A percentile compares a stretch with the other conserved stretches of the same genome.
phyloP scores from a whole-genome alignment of 2,113 vertebrate genomes.

The Sinosuthora webbiana region DNA sequence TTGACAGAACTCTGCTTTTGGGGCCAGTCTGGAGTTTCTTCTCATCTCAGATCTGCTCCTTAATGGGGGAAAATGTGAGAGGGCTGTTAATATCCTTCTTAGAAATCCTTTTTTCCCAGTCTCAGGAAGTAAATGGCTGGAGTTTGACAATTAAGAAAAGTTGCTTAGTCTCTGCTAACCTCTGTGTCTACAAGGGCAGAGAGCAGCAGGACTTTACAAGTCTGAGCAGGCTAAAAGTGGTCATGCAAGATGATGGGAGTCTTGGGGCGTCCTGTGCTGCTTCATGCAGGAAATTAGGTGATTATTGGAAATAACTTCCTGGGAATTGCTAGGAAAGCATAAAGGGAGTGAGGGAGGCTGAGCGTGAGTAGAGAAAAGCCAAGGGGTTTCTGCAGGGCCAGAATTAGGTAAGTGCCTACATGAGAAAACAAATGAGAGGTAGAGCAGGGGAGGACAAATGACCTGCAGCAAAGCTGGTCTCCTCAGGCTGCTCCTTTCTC shows the following conservation, averaged over 20 bases:
- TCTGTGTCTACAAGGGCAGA: conserved; percentile 34
- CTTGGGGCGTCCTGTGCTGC: not conserved
- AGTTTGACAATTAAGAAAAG: not conserved
- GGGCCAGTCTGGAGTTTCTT: not conserved
- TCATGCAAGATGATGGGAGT: conserved; percentile 29
- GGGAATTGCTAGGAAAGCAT: conserved; percentile 23
- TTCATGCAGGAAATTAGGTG: conserved; percentile 54
- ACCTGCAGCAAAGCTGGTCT: not conserved
- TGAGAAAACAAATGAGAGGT: not conserved
- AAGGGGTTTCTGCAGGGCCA: not conserved
- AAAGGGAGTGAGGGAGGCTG: not conserved
- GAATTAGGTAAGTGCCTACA: not conserved
- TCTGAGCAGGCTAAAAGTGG: not conserved
- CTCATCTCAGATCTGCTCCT: not conserved
- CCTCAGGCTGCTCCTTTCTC: not conserved
- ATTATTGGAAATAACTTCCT: conserved; percentile 41
- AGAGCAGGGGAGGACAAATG: not conserved
- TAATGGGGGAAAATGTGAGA: not conserved
- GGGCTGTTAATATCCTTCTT: not conserved
- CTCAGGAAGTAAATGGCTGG: not conserved
- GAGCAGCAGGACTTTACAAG: conserved; percentile 17
- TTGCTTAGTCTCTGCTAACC: not conserved
- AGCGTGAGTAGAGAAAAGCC: not conserved
- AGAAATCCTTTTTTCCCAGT: not conserved
- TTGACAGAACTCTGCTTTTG: not conserved